Conservation (phyloP, 2,113 vertebrate species). For the Vidua macroura region DNA sequence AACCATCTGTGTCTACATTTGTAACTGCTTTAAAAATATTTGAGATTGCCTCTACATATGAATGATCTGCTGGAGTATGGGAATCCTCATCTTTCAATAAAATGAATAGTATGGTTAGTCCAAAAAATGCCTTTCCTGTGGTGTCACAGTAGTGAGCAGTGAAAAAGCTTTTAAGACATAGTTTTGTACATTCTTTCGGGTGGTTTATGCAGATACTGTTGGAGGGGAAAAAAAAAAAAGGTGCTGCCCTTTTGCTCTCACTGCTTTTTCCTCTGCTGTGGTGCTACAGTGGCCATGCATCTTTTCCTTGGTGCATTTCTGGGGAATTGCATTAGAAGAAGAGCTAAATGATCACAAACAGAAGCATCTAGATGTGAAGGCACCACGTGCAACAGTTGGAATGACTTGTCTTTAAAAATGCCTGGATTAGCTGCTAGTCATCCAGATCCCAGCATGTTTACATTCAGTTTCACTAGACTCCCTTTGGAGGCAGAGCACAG, state of each 20-base stretch:
- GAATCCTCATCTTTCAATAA: neutral
- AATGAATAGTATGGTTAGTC: neutral
- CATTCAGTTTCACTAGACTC: fast-evolving
- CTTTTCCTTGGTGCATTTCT: neutral
- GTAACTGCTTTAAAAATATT: neutral
- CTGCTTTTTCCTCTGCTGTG: neutral
- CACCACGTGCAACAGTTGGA: neutral
- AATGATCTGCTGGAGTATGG: neutral
- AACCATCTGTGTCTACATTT: neutral
- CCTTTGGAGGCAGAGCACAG: neutral
- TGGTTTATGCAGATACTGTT: neutral
- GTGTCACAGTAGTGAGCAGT: neutral
- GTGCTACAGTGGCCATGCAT: fast-evolving
- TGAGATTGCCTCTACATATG: neutral
- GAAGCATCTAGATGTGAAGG: neutral
- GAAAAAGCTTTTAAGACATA: neutral
- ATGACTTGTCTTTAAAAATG: neutral
- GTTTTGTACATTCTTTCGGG: fast-evolving
- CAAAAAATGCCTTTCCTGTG: neutral
- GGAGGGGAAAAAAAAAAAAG: neutral
- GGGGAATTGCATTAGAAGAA: neutral
- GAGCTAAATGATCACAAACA: neutral
- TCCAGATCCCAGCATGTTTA: neutral
- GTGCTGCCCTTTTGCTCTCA: neutral
- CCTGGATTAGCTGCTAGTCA: neutral